phyloP scores from a whole-genome alignment of 1,140 invertebrate species.

The Aplysia californica region DNA sequence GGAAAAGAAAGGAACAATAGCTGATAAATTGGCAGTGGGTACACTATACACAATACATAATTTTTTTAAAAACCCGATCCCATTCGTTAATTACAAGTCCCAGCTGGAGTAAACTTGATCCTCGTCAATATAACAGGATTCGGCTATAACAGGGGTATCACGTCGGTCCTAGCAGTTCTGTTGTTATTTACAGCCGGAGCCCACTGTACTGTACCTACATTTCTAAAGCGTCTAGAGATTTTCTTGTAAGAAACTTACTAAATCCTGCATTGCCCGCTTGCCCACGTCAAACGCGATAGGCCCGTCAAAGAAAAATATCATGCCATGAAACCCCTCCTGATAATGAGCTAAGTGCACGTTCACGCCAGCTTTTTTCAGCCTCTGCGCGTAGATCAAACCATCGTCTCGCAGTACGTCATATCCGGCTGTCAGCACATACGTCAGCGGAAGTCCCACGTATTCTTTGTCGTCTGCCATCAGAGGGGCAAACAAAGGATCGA shows the following conservation, averaged over 20 bases:
- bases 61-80: no score
- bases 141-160: no score
- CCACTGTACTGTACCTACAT: no score
- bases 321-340: slow-evolving; percentile 49
- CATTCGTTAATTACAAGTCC: no score
- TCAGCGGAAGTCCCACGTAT: slow-evolving; percentile 38
- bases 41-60: no score
- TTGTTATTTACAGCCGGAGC: no score
- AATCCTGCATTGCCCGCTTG: slow-evolving; percentile 43
- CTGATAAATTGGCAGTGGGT: no score
- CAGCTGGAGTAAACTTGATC: no score
- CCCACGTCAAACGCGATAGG: slow-evolving; percentile 44
- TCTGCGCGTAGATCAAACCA: slow-evolving; percentile 47
- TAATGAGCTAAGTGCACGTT: slow-evolving; percentile 47
- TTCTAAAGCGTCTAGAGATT: no score
- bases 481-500: slow-evolving; percentile 50
- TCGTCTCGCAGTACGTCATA: slow-evolving; percentile 57
- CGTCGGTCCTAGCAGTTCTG: no score
- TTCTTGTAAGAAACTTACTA: slow-evolving; percentile 41
- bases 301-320: slow-evolving; percentile 45
- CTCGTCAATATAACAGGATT: no score
- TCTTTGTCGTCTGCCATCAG: slow-evolving; percentile 44
- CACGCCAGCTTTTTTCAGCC: slow-evolving; percentile 44
- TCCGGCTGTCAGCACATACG: slow-evolving; percentile 52
- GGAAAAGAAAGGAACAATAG: no score